Conservation (phyloP, 2,797 vertebrate species). For the Hoplostethus mediterraneus region DNA sequence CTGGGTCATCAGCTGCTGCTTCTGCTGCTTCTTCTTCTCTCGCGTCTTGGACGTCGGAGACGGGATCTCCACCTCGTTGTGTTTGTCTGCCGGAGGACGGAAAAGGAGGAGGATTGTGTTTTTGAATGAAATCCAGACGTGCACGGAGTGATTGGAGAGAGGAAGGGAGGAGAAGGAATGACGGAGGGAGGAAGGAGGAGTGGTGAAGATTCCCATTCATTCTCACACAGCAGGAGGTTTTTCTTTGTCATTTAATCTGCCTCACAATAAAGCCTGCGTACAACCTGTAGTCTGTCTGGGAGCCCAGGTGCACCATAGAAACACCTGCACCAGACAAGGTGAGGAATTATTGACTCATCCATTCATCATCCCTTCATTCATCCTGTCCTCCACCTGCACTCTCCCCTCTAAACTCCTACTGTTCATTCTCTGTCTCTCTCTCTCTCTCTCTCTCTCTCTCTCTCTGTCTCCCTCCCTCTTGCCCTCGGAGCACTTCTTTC, state of each 20-base stretch:
- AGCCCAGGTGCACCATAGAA: slow-evolving; percentile 29
- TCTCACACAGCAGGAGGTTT: background rate
- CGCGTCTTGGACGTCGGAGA: slow-evolving; percentile 95
- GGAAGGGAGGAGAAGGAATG: background rate
- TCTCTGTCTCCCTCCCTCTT: background rate
- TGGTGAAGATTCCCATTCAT: background rate
- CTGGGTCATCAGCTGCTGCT: slow-evolving; percentile 97
- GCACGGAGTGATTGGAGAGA: too few relatives aligned
- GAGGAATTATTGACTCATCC: slow-evolving; percentile 31
- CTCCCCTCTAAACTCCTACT: slow-evolving; percentile 42
- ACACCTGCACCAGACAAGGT: slow-evolving; percentile 45
- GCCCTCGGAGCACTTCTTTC: background rate
- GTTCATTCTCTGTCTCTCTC: slow-evolving; percentile 27
- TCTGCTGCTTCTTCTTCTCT: slow-evolving; percentile 96
- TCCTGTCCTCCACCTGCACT: slow-evolving; percentile 44
- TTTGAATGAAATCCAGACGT: too few relatives aligned
- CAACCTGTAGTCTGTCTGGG: background rate
- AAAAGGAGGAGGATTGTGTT: too few relatives aligned
- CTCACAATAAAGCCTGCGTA: background rate
- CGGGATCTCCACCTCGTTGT: slow-evolving; percentile 98
- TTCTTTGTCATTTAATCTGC: background rate
- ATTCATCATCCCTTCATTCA: slow-evolving; percentile 58
- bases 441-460: background rate
- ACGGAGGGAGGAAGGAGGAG: background rate
- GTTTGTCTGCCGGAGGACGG: slow-evolving; percentile 89